Evolutionary conservation across 2,797 vertebrate species (phyloP).

Genomic region (Erpetoichthys calabaricus): DNA sequence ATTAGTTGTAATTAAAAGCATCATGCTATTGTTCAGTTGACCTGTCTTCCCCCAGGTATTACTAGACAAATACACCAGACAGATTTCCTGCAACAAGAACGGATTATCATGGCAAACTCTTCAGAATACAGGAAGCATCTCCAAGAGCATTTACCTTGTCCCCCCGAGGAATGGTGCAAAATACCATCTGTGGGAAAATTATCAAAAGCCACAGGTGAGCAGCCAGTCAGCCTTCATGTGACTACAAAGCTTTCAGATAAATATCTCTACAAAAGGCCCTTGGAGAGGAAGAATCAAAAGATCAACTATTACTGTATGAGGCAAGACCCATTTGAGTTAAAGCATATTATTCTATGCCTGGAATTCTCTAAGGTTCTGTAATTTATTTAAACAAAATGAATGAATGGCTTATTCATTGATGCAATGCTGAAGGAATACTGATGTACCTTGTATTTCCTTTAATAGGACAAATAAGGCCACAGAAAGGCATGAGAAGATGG

Average conservation of each 20-base stretch:
- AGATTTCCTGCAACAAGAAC: constrained; percentile 23
- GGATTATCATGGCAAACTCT: constrained; percentile 36
- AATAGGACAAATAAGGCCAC: constrained; percentile 9
- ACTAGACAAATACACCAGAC: constrained; percentile 33
- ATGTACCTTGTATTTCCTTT: too few species aligned
- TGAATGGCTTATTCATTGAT: too few species aligned
- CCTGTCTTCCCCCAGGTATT: constrained; percentile 22
- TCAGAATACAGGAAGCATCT: constrained; percentile 38
- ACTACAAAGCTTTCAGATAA: too few species aligned
- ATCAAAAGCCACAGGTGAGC: constrained; percentile 10
- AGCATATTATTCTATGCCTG: too few species aligned
- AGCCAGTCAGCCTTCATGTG: not conserved
- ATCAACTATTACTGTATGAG: too few species aligned
- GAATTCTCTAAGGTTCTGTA: too few species aligned
- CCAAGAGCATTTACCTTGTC: constrained; percentile 32
- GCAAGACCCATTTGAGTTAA: too few species aligned
- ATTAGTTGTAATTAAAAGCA: too few species aligned
- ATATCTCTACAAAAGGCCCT: too few species aligned
- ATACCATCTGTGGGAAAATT: constrained; percentile 15
- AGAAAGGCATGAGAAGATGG: constrained; percentile 32
- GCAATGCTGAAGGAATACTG: too few species aligned
- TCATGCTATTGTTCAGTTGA: not conserved
- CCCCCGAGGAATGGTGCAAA: constrained; percentile 33
- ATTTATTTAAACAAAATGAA: too few species aligned
- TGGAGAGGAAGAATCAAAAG: too few species aligned